phyloP scores from a whole-genome alignment of 2,888 invertebrate species.

The Gandaritis pyraliata region DNA sequence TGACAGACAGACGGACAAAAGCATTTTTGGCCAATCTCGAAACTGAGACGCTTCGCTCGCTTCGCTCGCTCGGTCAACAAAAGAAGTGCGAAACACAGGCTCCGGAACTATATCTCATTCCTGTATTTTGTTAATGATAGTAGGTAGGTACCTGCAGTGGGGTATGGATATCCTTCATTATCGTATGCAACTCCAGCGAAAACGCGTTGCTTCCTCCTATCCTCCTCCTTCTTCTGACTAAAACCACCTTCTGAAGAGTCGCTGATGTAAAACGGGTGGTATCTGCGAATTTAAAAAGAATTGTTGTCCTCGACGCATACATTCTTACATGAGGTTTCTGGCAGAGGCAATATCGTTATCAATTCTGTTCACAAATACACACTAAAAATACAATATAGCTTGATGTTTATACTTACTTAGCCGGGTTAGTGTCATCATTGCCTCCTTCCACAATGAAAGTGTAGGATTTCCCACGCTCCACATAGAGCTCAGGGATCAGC shows the following conservation, averaged over 20 bases:
- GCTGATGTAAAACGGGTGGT: conserved; percentile 96
- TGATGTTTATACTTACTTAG: conserved; percentile 74
- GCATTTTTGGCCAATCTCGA: no score
- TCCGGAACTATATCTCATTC: no score
- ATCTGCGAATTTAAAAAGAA: conserved; percentile 69
- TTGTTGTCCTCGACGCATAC: no score
- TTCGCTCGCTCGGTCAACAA: no score
- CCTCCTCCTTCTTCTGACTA: conserved; percentile 89
- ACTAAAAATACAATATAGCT: no score
- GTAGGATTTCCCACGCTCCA: conserved; percentile 94
- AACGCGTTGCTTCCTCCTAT: conserved; percentile 88
- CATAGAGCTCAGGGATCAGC: conserved; percentile 94
- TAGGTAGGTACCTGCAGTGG: conserved; percentile 86
- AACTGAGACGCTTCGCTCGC: no score
- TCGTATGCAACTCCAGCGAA: conserved; percentile 93
- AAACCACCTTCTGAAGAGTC: conserved; percentile 94
- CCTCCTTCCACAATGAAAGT: conserved; percentile 95
- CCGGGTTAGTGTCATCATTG: conserved; percentile 90
- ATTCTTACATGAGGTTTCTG: no score
- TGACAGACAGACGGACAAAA: no score
- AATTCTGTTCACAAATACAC: no score
- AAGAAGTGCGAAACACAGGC: no score
- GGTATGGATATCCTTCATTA: conserved; percentile 90
- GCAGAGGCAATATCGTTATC: no score
- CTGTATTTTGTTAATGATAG: no score